Evolutionary conservation across 1,140 invertebrate genomes (phyloP).

Genomic region (Papilio glaucus): DNA sequence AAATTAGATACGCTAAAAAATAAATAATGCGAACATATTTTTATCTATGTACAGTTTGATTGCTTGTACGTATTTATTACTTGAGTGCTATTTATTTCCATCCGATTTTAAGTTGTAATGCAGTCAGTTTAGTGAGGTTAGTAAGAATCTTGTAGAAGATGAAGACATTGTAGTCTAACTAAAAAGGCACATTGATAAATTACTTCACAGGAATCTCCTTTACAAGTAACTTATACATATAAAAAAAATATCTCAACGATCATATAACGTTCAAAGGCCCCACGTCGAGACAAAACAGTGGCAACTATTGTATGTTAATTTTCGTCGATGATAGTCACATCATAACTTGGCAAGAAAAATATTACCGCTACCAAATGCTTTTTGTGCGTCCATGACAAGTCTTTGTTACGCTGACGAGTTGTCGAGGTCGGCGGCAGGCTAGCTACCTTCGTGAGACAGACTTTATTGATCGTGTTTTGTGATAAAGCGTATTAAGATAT

Average conservation of each 20-base stretch:
- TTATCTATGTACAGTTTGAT: too few relatives aligned
- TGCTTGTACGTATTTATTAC: too few relatives aligned
- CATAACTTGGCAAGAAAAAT: constrained; percentile 34
- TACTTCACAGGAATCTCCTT: neutral
- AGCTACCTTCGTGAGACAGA: constrained; percentile 17
- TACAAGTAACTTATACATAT: neutral
- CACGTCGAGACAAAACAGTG: constrained; percentile 19
- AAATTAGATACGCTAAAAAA: too few relatives aligned
- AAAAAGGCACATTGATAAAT: neutral
- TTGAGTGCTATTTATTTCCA: too few relatives aligned
- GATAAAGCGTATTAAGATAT: neutral
- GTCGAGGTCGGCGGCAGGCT: constrained; percentile 21
- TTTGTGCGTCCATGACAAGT: constrained; percentile 11
- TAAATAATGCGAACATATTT: too few relatives aligned
- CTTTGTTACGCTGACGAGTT: constrained; percentile 18
- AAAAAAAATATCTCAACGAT: neutral
- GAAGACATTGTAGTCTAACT: neutral
- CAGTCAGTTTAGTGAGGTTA: neutral
- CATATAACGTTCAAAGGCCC: constrained; percentile 19
- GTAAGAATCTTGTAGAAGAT: neutral
- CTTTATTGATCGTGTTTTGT: constrained; percentile 8
- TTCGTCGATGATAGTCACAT: constrained; percentile 27
- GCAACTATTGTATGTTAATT: constrained; percentile 29
- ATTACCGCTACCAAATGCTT: constrained; percentile 10
- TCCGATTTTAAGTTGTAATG: neutral